Conservation (phyloP, 2,113 vertebrate species). For the Tinamus guttatus region DNA sequence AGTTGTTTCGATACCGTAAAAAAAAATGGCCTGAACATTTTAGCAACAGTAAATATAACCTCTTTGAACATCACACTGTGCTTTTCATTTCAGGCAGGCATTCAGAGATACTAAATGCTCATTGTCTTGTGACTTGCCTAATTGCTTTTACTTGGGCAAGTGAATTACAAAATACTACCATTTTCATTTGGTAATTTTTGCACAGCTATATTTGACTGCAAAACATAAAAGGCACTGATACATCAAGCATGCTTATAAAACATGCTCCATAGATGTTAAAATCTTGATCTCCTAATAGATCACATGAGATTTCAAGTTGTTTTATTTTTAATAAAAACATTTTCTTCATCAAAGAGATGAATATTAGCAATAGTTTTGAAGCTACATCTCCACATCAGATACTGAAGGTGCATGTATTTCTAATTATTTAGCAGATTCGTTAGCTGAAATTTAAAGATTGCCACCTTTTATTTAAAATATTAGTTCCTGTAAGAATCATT, state of each 20-base stretch:
- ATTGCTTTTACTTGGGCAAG: conserved; percentile 31
- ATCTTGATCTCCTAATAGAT: not conserved
- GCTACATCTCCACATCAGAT: not conserved
- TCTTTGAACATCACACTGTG: not conserved
- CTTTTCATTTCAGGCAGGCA: not conserved
- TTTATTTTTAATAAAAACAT: not conserved
- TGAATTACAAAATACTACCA: conserved; percentile 14
- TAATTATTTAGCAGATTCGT: not conserved
- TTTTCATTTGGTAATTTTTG: conserved; percentile 35
- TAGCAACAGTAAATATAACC: not conserved
- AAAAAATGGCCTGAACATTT: not conserved
- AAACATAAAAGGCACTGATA: not conserved
- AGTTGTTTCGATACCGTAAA: not conserved
- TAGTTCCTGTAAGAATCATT: not conserved
- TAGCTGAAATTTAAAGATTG: not conserved
- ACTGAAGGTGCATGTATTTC: not conserved
- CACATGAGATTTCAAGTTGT: not conserved
- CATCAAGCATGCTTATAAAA: not conserved
- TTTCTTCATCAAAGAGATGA: not conserved
- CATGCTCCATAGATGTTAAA: not conserved
- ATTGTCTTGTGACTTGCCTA: not conserved
- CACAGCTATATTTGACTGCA: not conserved
- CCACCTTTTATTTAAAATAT: not conserved
- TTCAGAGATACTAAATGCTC: not conserved
- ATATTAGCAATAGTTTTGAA: not conserved